Evolutionary conservation across 2,113 vertebrate genomes (phyloP), one percentile per base, ranked within the genome.

Genomic region (Agelaius phoeniceus): DNA sequence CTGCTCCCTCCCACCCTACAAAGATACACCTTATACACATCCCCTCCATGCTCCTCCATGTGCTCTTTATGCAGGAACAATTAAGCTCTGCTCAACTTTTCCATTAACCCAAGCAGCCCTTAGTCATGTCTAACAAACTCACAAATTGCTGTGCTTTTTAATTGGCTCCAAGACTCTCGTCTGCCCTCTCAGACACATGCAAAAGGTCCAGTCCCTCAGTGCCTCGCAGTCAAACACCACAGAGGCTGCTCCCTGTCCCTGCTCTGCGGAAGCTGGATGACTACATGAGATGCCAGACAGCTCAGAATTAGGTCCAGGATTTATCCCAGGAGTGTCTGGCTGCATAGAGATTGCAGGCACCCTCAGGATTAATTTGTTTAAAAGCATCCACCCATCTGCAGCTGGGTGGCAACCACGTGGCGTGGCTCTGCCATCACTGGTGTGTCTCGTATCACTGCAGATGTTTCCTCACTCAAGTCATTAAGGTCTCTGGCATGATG

Each of bases 21-120:
- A 37, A 48, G 22, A 0, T 17, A 37, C 69, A 82, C 49, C 62
- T 76, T 30, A 51, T 1, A 22, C 13, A 6, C 69, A 22, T 57
- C 2, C 1, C 33, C 22, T 67, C 80, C 76, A 17, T 0, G 62
- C 65, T 87, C 44, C 44, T 78, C 61, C 58, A 3, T 2, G 18
- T 2, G 2, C 51, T 51, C 13, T 33, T 63, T 35, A 33, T 6
- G n/a, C 83, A 49, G 35, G 37, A 85, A 71, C 67, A 93, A 84
- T 63, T n/a, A 62, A 57, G 58, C 59, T 55, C 57, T 46, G 75
- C 85, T 74, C 92, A 90, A 58, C 67, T 93, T 51, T 66, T 66
- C 92, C 90, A 92, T 69, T 62, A 94, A 90, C 68, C 49, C 55
- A 37, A 80, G 59, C 85, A 83, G 94, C 82, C 78, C 65, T 90